Base-by-base conservation (phyloP, 2,797 vertebrate genomes). In the Amniataba percoides region DNA sequence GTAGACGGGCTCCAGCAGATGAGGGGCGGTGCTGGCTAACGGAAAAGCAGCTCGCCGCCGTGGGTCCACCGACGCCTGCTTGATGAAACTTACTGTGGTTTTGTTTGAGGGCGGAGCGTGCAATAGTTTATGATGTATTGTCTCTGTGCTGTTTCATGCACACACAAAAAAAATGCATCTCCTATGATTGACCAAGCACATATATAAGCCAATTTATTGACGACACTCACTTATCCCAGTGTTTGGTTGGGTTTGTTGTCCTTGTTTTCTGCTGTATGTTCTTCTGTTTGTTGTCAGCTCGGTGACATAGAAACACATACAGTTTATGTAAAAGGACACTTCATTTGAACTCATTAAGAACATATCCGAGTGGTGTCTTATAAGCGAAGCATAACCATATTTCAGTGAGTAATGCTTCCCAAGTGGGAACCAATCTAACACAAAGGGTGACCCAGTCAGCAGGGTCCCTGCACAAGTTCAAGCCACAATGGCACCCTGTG, bases 391-490 rank as follows among this genome's bases (percentile, higher is more conserved):
- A 87, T 93, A 93, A 93, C 87, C 64, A 84, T 93, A 89, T 94
- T 93, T 87, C 79, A 88, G 80, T 64, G 57, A 87, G 88, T 92
- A 93, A 94, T 95, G 83, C 71, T 80, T 91, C 86, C 88, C 93
- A 89, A 93, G 88, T 78, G 86, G 92, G 82, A 88, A 92, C 90
- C 88, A 94, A 95, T 95, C 85, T 83, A 85, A 90, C 83, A 90
- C 92, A 95, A 89, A 93, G 90, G 79, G 74, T 80, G 77, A 80
- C 86, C 83, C 78, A 90, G 91, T 94, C 88, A 89, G 75, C 78
- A 80, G 84, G 84, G 71, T 84, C 72, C 34, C 53, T 82, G 88
- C 84, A 83, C 87, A 88, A 93, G 92, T 89, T 94, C 91, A 93
- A 53, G 71, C 62, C 84, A 94, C 90, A 95, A 94, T 87, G 83